Conservation (phyloP, 2,797 vertebrate species). For the Lacerta agilis region DNA sequence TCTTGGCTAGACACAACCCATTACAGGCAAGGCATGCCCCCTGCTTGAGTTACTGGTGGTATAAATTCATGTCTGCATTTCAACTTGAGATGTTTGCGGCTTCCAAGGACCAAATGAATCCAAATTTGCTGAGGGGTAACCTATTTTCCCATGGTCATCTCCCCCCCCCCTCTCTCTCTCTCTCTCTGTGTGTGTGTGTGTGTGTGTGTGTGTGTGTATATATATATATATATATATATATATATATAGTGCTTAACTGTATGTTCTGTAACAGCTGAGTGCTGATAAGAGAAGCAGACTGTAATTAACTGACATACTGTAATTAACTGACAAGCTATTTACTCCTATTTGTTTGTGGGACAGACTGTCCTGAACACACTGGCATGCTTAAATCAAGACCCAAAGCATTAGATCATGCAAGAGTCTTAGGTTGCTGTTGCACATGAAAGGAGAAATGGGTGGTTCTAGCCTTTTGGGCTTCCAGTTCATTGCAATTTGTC, state of each 20-base stretch:
- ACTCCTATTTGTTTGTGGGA: background rate
- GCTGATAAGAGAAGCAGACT: slow-evolving; percentile 25
- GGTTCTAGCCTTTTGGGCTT: background rate
- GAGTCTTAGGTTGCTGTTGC: background rate
- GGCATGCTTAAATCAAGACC: background rate
- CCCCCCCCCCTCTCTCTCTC: background rate
- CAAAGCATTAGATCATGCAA: background rate
- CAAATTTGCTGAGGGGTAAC: background rate
- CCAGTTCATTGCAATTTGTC: background rate
- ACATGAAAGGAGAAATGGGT: accelerated
- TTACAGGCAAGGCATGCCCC: background rate
- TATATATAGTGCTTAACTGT: background rate
- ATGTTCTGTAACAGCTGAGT: background rate
- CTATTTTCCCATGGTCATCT: background rate
- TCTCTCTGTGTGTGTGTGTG: background rate
- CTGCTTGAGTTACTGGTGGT: background rate
- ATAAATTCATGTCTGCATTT: background rate
- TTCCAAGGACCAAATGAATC: background rate
- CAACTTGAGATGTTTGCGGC: background rate
- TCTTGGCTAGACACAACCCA: background rate
- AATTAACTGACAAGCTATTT: background rate
- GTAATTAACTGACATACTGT: background rate
- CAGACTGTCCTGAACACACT: background rate
- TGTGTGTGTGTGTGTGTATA: no score
- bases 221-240: no score